Conservation (phyloP, 1,140 invertebrate genomes). For the Drosophila pandora region DNA sequence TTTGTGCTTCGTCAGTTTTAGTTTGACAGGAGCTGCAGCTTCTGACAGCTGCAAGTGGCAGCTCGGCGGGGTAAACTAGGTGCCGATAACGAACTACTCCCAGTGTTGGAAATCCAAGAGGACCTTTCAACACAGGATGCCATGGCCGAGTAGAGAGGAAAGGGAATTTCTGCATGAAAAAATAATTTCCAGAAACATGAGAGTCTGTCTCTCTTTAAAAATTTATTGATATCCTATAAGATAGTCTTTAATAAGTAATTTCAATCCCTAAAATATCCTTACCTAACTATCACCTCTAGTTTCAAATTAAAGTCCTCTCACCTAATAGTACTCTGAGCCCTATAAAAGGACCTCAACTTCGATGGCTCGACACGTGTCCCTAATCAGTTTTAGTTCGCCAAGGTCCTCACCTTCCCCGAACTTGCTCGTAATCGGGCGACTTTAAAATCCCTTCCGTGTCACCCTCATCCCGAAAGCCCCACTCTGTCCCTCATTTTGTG, state of each 20-base stretch:
- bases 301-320: neutral
- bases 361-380: conserved; percentile 13
- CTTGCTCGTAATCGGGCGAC: conserved; percentile 32
- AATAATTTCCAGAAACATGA: no score
- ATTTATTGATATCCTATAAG: no score
- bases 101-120: neutral
- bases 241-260: no score
- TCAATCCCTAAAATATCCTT: no score
- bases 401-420: conserved; percentile 10
- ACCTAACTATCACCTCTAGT: neutral
- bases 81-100: neutral
- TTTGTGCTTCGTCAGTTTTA: conserved; percentile 26
- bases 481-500: neutral
- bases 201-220: no score
- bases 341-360: neutral
- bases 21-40: conserved; percentile 21
- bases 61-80: neutral
- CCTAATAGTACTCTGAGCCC: conserved; percentile 3
- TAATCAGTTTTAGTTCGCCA: conserved; percentile 41
- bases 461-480: neutral
- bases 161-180: no score
- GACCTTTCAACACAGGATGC: neutral
- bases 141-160: no score
- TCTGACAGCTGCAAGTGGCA: conserved; percentile 1
- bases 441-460: conserved; percentile 43